These are phyloP conservation scores for Echinarachnius parma DNA, from an alignment of 53 echinoderm and acorn worm species.

Conservation along the genomic window DNA sequence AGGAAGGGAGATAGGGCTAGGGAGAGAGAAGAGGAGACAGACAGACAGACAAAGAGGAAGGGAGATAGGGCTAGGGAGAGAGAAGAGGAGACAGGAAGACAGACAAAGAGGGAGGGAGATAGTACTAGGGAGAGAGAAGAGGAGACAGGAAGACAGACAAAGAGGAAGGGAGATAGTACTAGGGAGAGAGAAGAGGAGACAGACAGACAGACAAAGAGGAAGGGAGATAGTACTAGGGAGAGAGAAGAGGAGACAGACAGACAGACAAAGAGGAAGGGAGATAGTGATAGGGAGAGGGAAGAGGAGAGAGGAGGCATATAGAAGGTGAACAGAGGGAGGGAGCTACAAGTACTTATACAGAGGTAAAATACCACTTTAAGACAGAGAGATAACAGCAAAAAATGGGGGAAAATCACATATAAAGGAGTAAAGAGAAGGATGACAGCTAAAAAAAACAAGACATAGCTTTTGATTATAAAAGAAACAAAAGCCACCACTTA, in stretches of 20 bases:
- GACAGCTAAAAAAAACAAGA: too few species aligned
- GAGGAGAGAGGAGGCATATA: neutral
- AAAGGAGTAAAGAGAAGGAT: too few species aligned
- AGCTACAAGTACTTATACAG: too few species aligned
- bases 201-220: neutral
- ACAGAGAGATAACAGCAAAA: too few species aligned
- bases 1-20: neutral
- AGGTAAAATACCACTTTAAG: too few species aligned
- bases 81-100: neutral
- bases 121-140: neutral
- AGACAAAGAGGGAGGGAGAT: neutral
- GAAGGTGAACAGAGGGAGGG: conserved; percentile 29
- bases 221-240: neutral
- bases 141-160: neutral
- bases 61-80: neutral
- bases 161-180: neutral
- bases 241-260: neutral
- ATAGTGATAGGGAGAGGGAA: neutral
- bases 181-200: neutral
- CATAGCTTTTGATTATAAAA: too few species aligned
- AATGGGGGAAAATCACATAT: too few species aligned
- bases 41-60: neutral
- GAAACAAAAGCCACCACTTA: too few species aligned
- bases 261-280: neutral
- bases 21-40: neutral